Evolutionary conservation across 1,140 invertebrate genomes (phyloP), one percentile per base, ranked within the genome.

Genomic region (Mycetomoellerius zeteki): DNA sequence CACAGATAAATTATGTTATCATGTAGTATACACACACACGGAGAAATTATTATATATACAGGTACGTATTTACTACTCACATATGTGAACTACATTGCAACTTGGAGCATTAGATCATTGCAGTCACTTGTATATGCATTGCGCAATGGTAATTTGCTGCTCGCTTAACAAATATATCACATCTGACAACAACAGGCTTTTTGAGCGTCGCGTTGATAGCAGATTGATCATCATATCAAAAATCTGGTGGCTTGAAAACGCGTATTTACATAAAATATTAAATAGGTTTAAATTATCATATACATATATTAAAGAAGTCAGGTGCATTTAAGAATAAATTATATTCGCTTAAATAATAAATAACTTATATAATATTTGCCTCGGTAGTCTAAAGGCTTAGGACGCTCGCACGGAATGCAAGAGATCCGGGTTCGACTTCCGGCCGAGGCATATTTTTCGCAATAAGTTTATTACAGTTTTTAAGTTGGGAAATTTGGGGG

Each of bases 141-240:
- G 24, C 24, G 43, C n/a, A 50, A 27, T 43, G 37, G 50, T 56
- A 81, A 81, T 81, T 81, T 71, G 78, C 65, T 37, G 65, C 6
- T 72, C 62, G 65, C 10, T 72, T 43, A 54, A 33, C 5, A 50
- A 81, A 81, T 81, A 81, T 72, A 81, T 72, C 65, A 72, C 33
- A n/a, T 50, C 33, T 81, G 50, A 81, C 78, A 50, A 33, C 19
- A 56, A 58, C 65, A 81, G 43, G 65, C 21, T 69, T 65, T 52
- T 72, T 56, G 21, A 71, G 50, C 27, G 56, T 81, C 21, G 7
- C n/a, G n/a, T 56, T 56, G 30, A 30, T 81, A n/a, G 10, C 27
- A 69, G 50, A 80, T 69, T 54, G 62, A 58, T 58, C 47, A 47
- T 71, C 21, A 71, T 47, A 52, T 71, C 21, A 37, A 10, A 71